Evolutionary conservation across 2,888 invertebrate species (phyloP), one percentile per base, ranked within the genome.

Genomic region (Lydus trimaculatus): DNA sequence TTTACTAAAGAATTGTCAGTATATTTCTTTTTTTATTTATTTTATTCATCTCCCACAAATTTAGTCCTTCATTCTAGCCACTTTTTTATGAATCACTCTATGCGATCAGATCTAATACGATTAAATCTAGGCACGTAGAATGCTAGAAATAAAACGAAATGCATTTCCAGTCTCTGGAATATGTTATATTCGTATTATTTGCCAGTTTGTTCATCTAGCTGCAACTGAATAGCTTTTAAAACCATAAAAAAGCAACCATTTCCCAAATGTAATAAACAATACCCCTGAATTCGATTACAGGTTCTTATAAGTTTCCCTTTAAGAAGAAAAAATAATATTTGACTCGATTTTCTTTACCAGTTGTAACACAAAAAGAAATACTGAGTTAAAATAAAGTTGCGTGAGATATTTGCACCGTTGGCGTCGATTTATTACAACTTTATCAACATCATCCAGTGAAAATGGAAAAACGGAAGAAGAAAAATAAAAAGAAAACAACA

Each of bases 211-310:
- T 48, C 48, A 48, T 48, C 20, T 20, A 20, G 48, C 20, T 9
- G 48, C 48, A 48, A 23, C 20, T 43, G 11, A 52, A 52, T 52
- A 20, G 23, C 23, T 11, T 52, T 23, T 23, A 65, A 66, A 74
- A 68, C 64, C 66, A 65, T 70, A 65, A 72, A 71, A 70, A 71
- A 71, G 68, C 72, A 69, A 65, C 52, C 65, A 65, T 48, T 63
- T 63, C 65, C 65, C 52, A 69, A 69, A 66, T 65, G 61, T 62
- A 62, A 65, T 70, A 67, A 72, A 69, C 70, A 58, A 63, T 52
- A 61, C 17, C n/a, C 15, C 17, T 8, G 1, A 48, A 20, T 48
- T 48, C 43, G 17, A 48, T 20, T 48, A 20, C 9, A 4, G 48
- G 8, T 48, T 20, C 48, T 48, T 20, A 20, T 48, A 48, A 20